Evolutionary conservation across 35 echinoderm and acorn worm species (phyloP).

Genomic region (Lytechinus pictus): DNA sequence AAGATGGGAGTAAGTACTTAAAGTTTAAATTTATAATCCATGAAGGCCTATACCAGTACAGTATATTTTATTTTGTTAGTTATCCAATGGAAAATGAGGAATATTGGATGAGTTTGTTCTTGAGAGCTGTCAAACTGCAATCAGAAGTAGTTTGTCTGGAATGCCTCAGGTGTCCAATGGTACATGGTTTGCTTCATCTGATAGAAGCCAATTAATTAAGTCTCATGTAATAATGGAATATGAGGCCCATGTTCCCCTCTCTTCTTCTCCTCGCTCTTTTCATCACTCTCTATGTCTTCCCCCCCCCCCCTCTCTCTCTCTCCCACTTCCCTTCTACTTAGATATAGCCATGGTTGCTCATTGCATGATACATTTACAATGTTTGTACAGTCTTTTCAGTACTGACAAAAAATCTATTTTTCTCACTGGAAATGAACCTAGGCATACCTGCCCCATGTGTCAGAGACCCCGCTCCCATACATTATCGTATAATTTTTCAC

Average conservation of each 20-base stretch:
- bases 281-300: too few relatives aligned
- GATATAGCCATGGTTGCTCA: not conserved
- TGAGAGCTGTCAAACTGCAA: not conserved
- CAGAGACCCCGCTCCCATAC: too few relatives aligned
- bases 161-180: conserved; percentile 8
- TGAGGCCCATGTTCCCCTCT: not conserved
- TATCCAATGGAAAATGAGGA: too few relatives aligned
- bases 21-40: not conserved
- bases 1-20: not conserved
- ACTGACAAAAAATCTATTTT: too few relatives aligned
- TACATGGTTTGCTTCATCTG: not conserved
- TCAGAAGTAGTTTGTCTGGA: not conserved
- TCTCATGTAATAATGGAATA: conserved; percentile 5
- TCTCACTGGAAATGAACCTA: too few relatives aligned
- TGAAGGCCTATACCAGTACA: not conserved
- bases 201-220: conserved; percentile 5
- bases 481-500: too few relatives aligned
- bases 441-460: too few relatives aligned
- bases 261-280: not conserved
- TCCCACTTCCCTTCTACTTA: not conserved
- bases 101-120: not conserved
- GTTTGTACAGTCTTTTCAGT: too few relatives aligned
- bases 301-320: too few relatives aligned
- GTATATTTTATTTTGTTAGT: too few relatives aligned
- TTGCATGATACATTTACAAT: too few relatives aligned